Base-by-base conservation (phyloP, 1,140 invertebrate species). In the Gyrodactylus salaris region DNA sequence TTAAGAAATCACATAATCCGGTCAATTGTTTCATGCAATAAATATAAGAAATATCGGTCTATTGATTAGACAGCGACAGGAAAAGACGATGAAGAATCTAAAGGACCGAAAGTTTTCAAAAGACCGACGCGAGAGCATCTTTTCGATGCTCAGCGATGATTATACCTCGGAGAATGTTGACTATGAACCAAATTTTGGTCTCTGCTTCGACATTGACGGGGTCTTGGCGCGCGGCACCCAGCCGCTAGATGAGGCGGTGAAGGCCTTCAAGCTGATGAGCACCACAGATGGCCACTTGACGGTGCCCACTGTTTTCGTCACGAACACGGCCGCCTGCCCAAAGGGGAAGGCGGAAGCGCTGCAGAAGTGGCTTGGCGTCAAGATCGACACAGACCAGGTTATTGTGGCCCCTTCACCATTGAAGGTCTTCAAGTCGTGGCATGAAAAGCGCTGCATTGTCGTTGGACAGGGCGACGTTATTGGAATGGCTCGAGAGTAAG, bases 151-250 rank as follows among this genome's bases (percentile, higher is more conserved):
- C 7, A 54, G 34, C n/a, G 34, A 54, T 54, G 34, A n/a, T 16
- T 7, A 54, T 54, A 7, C 7, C 7, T 54, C 34, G 7, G 34
- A 54, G n/a, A 54, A 16, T 54, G n/a, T 16, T n/a, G 34, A 54
- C 73, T 24, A n/a, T 16, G 34, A 78, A 77, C 76, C 78, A 25
- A 75, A 76, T 72, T 87, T 86, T 79, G 86, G 86, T 21, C 78
- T 87, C 1, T 78, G 87, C 7, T 87, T 87, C 78, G 86, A 87
- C 76, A 86, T 87, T 68, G 86, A 87, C 76, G 86, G 86, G 20
- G 86, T 87, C 0, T 81, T 87, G 76, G 85, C 86, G 0, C 79
- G 86, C 69, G 86, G 86, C 0, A 83, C 83, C 75, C 83, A 82
- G 26, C 82, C 86, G 1, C 76, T 87, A 25, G 83, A 85, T n/a